A percentile compares a stretch with the other conserved stretches of the same genome.
Conservation (phyloP, 1,140 invertebrate species). For the Lanistes nyassanus region DNA sequence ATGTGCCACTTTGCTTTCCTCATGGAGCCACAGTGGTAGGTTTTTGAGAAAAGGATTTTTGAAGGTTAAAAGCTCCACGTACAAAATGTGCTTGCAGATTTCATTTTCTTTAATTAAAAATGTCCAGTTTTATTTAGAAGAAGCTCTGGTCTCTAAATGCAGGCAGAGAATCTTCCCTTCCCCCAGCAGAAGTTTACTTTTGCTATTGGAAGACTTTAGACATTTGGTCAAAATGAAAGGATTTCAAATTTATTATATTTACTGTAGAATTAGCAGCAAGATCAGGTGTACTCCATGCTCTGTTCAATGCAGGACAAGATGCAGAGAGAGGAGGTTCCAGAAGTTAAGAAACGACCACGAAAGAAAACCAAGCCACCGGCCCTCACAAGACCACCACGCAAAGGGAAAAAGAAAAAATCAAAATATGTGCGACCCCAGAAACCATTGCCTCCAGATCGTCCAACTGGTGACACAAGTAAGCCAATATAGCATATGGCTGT, state of each 20-base stretch:
- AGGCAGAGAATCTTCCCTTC: too few relatives aligned
- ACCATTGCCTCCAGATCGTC: slow-evolving; percentile 36
- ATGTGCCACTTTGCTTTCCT: slow-evolving; percentile 83
- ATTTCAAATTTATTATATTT: not conserved
- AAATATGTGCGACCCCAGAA: slow-evolving; percentile 49
- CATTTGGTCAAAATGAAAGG: not conserved
- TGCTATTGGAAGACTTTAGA: not conserved
- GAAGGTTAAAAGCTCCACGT: not conserved
- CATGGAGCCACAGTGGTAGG: slow-evolving; percentile 73
- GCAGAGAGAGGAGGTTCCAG: slow-evolving; percentile 71
- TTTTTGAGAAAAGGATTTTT: slow-evolving; percentile 16
- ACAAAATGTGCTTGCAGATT: too few relatives aligned
- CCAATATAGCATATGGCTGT: too few relatives aligned
- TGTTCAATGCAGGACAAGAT: slow-evolving; percentile 76
- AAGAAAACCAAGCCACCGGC: slow-evolving; percentile 80
- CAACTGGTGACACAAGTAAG: not conserved
- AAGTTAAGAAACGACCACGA: slow-evolving; percentile 80
- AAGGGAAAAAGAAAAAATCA: slow-evolving; percentile 77
- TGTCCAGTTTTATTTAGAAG: not conserved
- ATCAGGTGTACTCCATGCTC: not conserved
- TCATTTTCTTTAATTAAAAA: not conserved
- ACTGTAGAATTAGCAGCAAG: too few relatives aligned
- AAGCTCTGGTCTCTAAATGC: too few relatives aligned
- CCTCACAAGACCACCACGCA: slow-evolving; percentile 74
- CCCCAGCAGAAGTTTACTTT: too few relatives aligned